Base-by-base conservation (phyloP, 2,113 vertebrate genomes). In the Tauraco erythrolophus region DNA sequence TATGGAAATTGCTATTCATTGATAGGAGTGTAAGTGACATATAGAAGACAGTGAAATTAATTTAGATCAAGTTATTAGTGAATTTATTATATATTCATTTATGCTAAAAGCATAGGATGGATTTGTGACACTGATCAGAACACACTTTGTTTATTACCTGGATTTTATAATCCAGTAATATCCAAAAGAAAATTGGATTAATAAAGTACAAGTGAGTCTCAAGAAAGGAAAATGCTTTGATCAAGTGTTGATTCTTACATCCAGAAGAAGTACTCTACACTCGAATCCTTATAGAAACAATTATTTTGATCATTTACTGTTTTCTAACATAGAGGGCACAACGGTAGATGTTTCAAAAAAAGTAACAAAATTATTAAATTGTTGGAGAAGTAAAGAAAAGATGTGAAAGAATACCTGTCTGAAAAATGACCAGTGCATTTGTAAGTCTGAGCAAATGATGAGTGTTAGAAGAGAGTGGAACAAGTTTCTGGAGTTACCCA, bases 1-100 rank as follows among this genome's bases (percentile, higher is more conserved):
- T 86, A 93, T 58, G 78, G 91, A 94, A 92, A 85, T 69, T 39
- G 28, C 17, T 84, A 30, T 62, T 64, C 28, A 51, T 76, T 91
- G 28, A 46, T n/a, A 39, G 15, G 30, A 37, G 4, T 64, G 84
- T 87, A 92, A 85, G 46, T 62, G 53, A 72, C 23, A 87, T 53
- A 69, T 16, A 76, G 45, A 72, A 72, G 50, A 89, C n/a, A 65
- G 60, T 23, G 22, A 43, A 82, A 82, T 25, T 2, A 78, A 88
- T 74, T 89, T 76, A 95, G 50, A 83, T 66, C 14, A 83, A 85
- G 23, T 6, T 37, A 48, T 61, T 78, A 84, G 64, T 68, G 5
- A 87, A 84, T 72, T 53, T 78, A 57, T 48, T 90, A 37, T 50
- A 23, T 50, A 80, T 13, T 71, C 5, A 23, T 91, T 78, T 56